Base-by-base conservation (phyloP, 2,888 invertebrate species). In the Neuroscelio doddi region DNA sequence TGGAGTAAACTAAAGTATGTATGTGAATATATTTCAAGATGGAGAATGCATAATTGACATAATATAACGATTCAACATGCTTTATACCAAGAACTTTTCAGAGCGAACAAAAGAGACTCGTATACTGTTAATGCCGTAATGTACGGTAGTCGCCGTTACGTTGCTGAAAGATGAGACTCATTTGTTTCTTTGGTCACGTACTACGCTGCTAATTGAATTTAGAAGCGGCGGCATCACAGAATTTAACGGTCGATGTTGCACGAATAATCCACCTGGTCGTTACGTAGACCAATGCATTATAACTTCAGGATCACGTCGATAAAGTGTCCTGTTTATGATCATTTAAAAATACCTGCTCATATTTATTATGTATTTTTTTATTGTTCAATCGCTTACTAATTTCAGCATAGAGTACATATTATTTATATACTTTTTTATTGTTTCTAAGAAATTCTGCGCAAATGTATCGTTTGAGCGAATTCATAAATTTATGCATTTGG, bases 401-500 rank as follows among this genome's bases (percentile, higher is more conserved):
- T n/a, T n/a, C n/a, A n/a, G n/a, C n/a, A n/a, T n/a, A n/a, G n/a
- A n/a, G n/a, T n/a, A n/a, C n/a, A n/a, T n/a, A n/a, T n/a, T n/a
- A n/a, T n/a, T n/a, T n/a, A n/a, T n/a, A n/a, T n/a, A 21, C 2
- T 21, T 2, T 21, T 3, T 21, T 2, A 21, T 3, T 21, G 5
- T 21, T 21, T 21, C 3, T 5, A 21, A 21, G 21, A 21, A 21
- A 21, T 2, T 3, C 21, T 3, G 2, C 17, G 17, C 38, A 17
- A 38, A 17, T n/a, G 16, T n/a, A 36, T 49, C 36, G 32, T 55
- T 41, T 53, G 51, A 38, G 53, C 26, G 41, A 61, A 66, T 70
- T 56, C 59, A 71, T 71, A 66, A 73, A 73, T 72, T 73, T 72
- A 73, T 71, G 58, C 69, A 72, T 70, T 71, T 21, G 32, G 12